Base-by-base conservation (phyloP, 35 echinoderm and acorn worm genomes). In the Strongylocentrotus purpuratus region DNA sequence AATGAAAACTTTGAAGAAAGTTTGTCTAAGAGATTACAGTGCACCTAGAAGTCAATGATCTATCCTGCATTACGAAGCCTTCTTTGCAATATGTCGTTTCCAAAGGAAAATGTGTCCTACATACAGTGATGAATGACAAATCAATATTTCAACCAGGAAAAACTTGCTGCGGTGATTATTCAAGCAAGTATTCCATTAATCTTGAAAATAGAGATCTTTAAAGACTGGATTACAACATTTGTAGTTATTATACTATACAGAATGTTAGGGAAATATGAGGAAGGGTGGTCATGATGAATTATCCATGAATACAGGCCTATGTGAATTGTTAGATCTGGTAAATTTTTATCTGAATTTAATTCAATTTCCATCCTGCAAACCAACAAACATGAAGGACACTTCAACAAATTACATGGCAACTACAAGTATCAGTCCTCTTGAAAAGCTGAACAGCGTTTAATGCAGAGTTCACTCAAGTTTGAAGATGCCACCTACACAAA, bases 11-110 rank as follows among this genome's bases (percentile, higher is more conserved):
- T 78, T n/a, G 33, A 45, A 31, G 33, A 89, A 89, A 89, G 87
- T 89, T 89, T 89, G 87, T 89, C 20, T 89, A 89, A 45, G 17
- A 17, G 87, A 89, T 89, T 89, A 89, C 20, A 46, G 87, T 33
- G 87, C 87, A 45, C 13, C 32, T 41, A 89, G 45, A 89, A 89
- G 87, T 89, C 87, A 89, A 89, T 33, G 87, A 33, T 89, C 87
- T 89, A 33, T 89, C 65, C 28, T 22, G 65, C 7, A 78, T n/a
- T 28, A 5, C 22, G 65, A 78, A 28, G 65, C 28, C 65, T n/a
- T 78, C 22, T 8, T 4, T 28, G 25, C 20, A n/a, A n/a, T 78
- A 78, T 22, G 65, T 28, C 28, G 22, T n/a, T 78, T 25, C 65
- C 18, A 28, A 78, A 78, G 22, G 20, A 78, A 78, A n/a, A 28